phyloP scores from a whole-genome alignment of 2,113 vertebrate genomes.

The Cinclus cinclus region DNA sequence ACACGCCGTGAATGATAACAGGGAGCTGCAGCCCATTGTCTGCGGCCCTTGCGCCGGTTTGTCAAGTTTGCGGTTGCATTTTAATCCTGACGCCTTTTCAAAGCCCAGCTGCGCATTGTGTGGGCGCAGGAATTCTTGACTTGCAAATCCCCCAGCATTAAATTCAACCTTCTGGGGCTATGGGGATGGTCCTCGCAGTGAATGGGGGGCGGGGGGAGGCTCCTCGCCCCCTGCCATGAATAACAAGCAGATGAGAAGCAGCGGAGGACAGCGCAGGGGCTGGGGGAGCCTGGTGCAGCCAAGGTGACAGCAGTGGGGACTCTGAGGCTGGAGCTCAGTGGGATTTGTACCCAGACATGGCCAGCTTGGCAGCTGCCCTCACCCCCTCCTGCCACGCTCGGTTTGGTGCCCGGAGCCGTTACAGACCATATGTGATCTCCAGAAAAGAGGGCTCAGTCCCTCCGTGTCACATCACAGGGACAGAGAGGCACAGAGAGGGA shows the following conservation, averaged over 20 bases:
- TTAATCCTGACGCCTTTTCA: slow-evolving; percentile 64
- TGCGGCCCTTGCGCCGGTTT: slow-evolving; percentile 31
- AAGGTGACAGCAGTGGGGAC: slow-evolving; percentile 7
- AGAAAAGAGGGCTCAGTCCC: neutral
- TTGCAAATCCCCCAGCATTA: slow-evolving; percentile 69
- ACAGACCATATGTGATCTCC: neutral
- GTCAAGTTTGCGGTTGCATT: slow-evolving; percentile 61
- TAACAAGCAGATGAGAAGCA: slow-evolving; percentile 61
- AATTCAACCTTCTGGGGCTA: slow-evolving; percentile 64
- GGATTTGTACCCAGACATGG: neutral
- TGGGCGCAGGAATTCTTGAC: slow-evolving; percentile 66
- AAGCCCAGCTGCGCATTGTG: slow-evolving; percentile 60
- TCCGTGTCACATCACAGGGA: neutral
- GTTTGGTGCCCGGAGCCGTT: neutral
- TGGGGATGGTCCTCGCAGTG: neutral
- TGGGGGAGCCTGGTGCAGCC: neutral
- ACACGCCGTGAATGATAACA: slow-evolving; percentile 48
- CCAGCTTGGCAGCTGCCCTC: neutral
- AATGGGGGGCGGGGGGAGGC: slow-evolving; percentile 11
- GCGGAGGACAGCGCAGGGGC: neutral
- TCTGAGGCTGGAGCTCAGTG: neutral
- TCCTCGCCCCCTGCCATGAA: slow-evolving; percentile 63
- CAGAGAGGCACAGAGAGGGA: neutral
- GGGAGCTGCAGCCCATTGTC: slow-evolving; percentile 53
- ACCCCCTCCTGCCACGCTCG: neutral